A percentile compares a stretch with the other conserved stretches of the same genome.
These are phyloP conservation scores for Harpegnathos saltator DNA, from an alignment of 1,140 invertebrate species.

Conservation along the genomic window DNA sequence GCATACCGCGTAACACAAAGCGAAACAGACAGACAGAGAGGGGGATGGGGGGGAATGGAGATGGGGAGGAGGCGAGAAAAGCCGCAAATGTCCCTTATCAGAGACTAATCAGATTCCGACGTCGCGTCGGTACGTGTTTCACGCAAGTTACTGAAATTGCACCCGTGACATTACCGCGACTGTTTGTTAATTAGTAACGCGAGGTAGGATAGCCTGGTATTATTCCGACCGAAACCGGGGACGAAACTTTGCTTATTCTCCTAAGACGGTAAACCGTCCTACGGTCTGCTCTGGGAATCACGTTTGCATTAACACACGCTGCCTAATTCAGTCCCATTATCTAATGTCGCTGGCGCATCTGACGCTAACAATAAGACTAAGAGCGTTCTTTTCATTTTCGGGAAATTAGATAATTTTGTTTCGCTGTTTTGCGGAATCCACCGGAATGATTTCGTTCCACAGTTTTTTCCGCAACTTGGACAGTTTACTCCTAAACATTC, in stretches of 20 bases:
- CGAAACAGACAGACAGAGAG: no score
- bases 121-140: not conserved
- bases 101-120: constrained; percentile 19
- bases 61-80: no score
- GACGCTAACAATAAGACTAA: not conserved
- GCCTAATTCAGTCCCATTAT: constrained; percentile 18
- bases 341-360: not conserved
- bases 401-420: not conserved
- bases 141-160: constrained; percentile 25
- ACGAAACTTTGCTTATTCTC: constrained; percentile 54
- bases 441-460: no score
- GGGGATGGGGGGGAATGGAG: no score
- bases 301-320: constrained; percentile 27
- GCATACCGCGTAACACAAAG: not conserved
- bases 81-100: not conserved
- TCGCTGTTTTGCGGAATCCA: no score
- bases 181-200: constrained; percentile 46
- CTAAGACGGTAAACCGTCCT: constrained; percentile 19
- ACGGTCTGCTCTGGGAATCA: not conserved
- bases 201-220: not conserved
- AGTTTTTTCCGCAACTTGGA: no score
- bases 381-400: not conserved
- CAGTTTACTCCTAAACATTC: no score
- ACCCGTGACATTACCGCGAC: not conserved
- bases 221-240: constrained; percentile 22